Base-by-base conservation (phyloP, 2,113 vertebrate species). In the Ophthalmolycus amberensis region DNA sequence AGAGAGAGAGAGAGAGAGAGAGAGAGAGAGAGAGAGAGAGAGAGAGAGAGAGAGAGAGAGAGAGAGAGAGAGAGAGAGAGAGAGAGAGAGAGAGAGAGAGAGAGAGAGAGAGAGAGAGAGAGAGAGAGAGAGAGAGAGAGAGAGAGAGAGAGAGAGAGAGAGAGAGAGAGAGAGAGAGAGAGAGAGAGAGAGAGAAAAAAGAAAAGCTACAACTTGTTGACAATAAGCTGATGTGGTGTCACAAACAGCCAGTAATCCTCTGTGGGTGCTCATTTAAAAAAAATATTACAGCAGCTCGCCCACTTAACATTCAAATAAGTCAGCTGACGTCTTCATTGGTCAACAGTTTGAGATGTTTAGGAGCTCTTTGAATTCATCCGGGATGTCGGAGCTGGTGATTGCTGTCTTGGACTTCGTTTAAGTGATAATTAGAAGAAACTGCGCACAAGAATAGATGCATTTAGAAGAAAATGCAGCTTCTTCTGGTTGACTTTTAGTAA, bases 401-500 rank as follows among this genome's bases (percentile, higher is more conserved):
- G 16, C 20, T 27, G 10, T 44, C 12, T 22, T 0, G 20, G 38
- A 32, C 48, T 63, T 44, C 25, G 9, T 12, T 52, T 15, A 34
- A 54, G 5, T 52, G 4, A n/a, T 2, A 72, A 40, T 40, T 10
- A 18, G 15, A 40, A 7, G 32, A 65, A 25, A 22, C 42, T 16
- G 6, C 3, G 4, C 9, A 40, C 14, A 65, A 22, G 59, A 27
- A 29, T 50, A 1, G 2, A 42, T 14, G 2, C 18, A 6, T 38
- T 37, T 48, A 15, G 10, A 32, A 32, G 14, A 68, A 76, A 44
- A 1, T 22, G 38, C n/a, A 11, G 46, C 40, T 40, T 20, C 22
- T 48, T 79, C 4, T 58, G 15, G 1, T 75, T 70, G n/a, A 65
- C n/a, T 79, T 71, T 32, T 22, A 71, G 71, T 71, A 73, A 85